These are phyloP conservation scores for Prenolepis imparis DNA, from an alignment of 2,888 invertebrate species.

Conservation along the genomic window DNA sequence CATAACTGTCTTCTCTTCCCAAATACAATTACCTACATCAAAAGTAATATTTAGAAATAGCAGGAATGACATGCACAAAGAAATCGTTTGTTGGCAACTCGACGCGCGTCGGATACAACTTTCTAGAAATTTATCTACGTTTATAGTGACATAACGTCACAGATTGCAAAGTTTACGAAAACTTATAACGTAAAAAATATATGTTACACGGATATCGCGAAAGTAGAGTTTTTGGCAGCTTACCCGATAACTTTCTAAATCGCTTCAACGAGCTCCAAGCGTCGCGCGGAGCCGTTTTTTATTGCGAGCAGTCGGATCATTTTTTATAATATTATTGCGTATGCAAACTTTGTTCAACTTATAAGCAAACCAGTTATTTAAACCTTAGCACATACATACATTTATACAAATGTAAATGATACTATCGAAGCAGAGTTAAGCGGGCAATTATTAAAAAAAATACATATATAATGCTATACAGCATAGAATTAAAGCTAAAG, in stretches of 20 bases:
- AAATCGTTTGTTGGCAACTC: slow-evolving; percentile 28
- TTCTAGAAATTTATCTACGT: slow-evolving; percentile 36
- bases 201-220: slow-evolving; percentile 15
- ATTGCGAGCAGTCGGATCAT: slow-evolving; percentile 42
- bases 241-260: slow-evolving; percentile 55
- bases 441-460: not conserved
- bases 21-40: not conserved
- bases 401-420: not conserved
- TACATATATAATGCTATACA: not conserved
- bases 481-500: not conserved
- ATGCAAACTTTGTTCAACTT: slow-evolving; percentile 20
- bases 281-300: slow-evolving; percentile 32
- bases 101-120: not conserved
- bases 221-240: slow-evolving; percentile 50
- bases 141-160: slow-evolving; percentile 48
- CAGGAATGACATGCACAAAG: not conserved
- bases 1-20: not conserved
- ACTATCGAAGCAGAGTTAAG: not conserved
- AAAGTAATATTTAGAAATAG: slow-evolving; percentile 3
- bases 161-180: slow-evolving; percentile 34
- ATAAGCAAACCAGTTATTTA: slow-evolving; percentile 7
- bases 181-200: slow-evolving; percentile 36
- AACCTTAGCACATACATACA: too few relatives aligned
- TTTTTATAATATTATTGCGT: slow-evolving; percentile 37
- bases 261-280: slow-evolving; percentile 42